Percentiles rank a stretch among this genome's conserved stretches.
Evolutionary conservation across 2,797 vertebrate species (phyloP).

Genomic region (Neopelma chrysocephalum): DNA sequence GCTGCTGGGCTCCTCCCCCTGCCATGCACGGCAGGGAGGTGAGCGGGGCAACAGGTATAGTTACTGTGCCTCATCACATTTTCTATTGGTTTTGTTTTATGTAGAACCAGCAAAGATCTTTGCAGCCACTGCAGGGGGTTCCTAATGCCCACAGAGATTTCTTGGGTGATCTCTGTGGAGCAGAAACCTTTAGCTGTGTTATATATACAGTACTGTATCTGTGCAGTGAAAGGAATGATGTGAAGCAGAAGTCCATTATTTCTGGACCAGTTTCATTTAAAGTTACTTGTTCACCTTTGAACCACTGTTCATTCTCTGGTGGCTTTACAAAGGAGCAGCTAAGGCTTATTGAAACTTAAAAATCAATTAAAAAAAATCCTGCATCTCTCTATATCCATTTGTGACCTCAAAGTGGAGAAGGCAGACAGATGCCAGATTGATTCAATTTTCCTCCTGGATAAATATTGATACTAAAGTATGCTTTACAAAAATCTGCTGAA

Average conservation of each 20-base stretch:
- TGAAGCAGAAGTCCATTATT: conserved; percentile 3
- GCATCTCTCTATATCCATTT: background rate
- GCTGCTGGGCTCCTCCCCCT: background rate
- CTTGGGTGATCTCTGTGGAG: background rate
- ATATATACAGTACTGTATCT: background rate
- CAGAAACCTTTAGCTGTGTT: background rate
- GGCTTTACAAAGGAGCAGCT: background rate
- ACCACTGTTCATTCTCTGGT: background rate
- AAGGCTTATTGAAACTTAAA: conserved; percentile 10
- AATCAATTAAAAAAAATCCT: conserved; percentile 30
- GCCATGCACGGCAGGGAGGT: fast-evolving
- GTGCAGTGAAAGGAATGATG: background rate
- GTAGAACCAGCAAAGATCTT: background rate
- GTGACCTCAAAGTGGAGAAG: conserved; percentile 13
- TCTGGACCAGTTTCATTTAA: background rate
- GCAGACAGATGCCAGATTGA: background rate
- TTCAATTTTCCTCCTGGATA: conserved; percentile 20
- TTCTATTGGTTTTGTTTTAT: background rate
- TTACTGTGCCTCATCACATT: background rate
- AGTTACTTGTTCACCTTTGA: conserved; percentile 9
- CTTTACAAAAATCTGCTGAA: background rate
- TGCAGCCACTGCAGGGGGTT: background rate
- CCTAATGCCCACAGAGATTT: background rate
- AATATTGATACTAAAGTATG: conserved; percentile 15
- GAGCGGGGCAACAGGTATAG: background rate